phyloP scores from a whole-genome alignment of 2,113 vertebrate genomes.

The Delphinapterus leucas region DNA sequence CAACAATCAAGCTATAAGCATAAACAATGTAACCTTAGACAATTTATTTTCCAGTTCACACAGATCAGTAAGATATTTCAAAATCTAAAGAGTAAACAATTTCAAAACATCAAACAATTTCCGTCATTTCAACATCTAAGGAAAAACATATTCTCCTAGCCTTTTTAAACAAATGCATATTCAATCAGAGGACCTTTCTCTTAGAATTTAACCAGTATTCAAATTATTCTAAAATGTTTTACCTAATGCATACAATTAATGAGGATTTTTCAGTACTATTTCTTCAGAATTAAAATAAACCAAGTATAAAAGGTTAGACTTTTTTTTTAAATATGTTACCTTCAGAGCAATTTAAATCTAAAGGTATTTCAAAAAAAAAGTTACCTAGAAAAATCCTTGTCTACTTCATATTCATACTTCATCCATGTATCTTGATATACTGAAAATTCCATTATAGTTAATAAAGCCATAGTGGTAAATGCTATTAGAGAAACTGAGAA shows the following conservation, averaged over 20 bases:
- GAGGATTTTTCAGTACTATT: conserved; percentile 13
- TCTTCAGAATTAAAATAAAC: conserved; percentile 38
- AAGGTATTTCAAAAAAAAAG: conserved; percentile 43
- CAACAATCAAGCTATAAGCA: background rate
- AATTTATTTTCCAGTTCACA: background rate
- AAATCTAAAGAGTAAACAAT: background rate
- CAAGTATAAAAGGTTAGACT: background rate
- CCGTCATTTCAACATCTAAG: background rate
- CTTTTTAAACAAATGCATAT: background rate
- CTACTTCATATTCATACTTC: conserved; percentile 98
- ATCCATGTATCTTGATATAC: conserved; percentile 98
- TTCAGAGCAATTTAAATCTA: background rate
- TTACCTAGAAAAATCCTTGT: conserved; percentile 97
- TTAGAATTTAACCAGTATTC: conserved; percentile 9
- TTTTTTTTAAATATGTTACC: background rate
- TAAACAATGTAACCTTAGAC: background rate
- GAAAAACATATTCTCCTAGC: background rate
- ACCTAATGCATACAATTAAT: background rate
- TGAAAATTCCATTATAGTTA: conserved; percentile 96
- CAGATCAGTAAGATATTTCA: conserved; percentile 22
- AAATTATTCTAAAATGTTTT: conserved; percentile 47
- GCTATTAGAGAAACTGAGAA: conserved; percentile 94
- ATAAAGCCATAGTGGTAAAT: conserved; percentile 92
- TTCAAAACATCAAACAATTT: conserved; percentile 31
- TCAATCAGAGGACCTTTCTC: background rate